These are phyloP conservation scores for Pissodes strobi DNA, from an alignment of 1,140 invertebrate genomes.

Conservation along the genomic window DNA sequence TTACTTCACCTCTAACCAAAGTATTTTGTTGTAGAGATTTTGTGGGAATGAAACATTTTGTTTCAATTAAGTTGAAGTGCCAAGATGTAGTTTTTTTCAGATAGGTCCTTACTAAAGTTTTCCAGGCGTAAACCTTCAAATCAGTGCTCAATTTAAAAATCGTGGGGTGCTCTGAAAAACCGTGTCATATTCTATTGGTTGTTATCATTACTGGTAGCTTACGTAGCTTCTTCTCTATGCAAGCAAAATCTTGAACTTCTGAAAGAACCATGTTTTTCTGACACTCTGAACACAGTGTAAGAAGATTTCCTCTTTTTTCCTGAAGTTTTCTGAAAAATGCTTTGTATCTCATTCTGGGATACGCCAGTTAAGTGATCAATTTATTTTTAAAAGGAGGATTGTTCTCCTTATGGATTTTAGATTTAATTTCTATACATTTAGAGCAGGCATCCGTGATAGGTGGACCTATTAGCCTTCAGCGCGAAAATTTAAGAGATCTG, in stretches of 20 bases:
- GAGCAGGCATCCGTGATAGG: conserved; percentile 3
- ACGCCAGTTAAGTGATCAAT: too few species aligned
- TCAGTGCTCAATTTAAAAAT: too few species aligned
- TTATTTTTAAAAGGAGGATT: too few species aligned
- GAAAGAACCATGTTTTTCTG: too few species aligned
- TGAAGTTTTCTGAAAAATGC: conserved; percentile 1
- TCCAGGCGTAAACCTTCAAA: conserved; percentile 1
- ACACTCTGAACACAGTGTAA: too few species aligned
- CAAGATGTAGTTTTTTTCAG: conserved; percentile 2
- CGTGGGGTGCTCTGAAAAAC: background rate
- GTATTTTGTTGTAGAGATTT: too few species aligned
- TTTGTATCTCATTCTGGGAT: too few species aligned
- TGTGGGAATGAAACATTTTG: background rate
- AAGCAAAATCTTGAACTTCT: conserved; percentile 10
- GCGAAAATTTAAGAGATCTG: too few species aligned
- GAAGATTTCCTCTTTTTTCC: too few species aligned
- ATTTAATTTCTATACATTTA: conserved; percentile 4
- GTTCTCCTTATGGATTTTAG: background rate
- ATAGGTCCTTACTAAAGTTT: background rate
- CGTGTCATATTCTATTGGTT: background rate
- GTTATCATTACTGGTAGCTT: background rate
- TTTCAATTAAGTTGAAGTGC: conserved; percentile 1
- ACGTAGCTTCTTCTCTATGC: background rate
- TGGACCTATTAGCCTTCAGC: too few species aligned
- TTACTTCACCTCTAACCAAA: too few species aligned